Evolutionary conservation across 2,797 vertebrate species (phyloP).

Genomic region (Lutjanus campechanus): DNA sequence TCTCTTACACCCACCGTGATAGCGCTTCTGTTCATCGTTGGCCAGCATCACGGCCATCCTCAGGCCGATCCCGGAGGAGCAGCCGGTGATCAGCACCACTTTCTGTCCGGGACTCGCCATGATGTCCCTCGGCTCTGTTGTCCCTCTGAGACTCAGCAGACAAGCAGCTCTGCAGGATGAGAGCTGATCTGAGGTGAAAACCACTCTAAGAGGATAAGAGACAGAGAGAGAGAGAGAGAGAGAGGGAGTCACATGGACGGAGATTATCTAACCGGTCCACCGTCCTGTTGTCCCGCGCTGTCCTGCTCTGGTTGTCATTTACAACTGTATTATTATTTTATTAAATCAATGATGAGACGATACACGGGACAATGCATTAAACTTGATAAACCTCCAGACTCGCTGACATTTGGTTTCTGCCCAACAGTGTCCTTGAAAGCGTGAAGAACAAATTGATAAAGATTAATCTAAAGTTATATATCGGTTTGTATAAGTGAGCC

Average conservation of each 20-base stretch:
- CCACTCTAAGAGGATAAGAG: conserved; percentile 76
- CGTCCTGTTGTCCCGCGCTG: not conserved
- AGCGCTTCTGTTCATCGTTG: conserved; percentile 87
- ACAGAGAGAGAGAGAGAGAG: conserved; percentile 7
- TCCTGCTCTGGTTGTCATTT: not conserved
- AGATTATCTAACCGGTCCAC: conserved; percentile 59
- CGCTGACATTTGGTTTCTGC: not conserved
- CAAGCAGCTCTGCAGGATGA: conserved; percentile 51
- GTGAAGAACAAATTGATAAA: not conserved
- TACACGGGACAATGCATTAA: not conserved
- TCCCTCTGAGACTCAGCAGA: conserved; percentile 2
- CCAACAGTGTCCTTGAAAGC: not conserved
- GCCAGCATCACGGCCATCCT: conserved; percentile 90
- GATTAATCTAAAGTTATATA: not conserved
- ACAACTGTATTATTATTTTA: not conserved
- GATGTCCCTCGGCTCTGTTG: not conserved
- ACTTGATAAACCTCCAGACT: not conserved
- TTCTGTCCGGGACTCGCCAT: conserved; percentile 86
- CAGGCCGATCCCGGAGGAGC: conserved; percentile 92
- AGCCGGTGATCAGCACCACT: conserved; percentile 91
- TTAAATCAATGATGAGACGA: not conserved
- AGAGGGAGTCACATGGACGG: conserved; percentile 67
- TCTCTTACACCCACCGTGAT: conserved; percentile 89
- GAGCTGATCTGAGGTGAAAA: conserved; percentile 42
- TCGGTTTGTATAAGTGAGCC: not conserved